Percentiles rank a stretch among this genome's conserved stretches.
phyloP scores from a whole-genome alignment of 2,888 invertebrate genomes.

The Anodontia alba region DNA sequence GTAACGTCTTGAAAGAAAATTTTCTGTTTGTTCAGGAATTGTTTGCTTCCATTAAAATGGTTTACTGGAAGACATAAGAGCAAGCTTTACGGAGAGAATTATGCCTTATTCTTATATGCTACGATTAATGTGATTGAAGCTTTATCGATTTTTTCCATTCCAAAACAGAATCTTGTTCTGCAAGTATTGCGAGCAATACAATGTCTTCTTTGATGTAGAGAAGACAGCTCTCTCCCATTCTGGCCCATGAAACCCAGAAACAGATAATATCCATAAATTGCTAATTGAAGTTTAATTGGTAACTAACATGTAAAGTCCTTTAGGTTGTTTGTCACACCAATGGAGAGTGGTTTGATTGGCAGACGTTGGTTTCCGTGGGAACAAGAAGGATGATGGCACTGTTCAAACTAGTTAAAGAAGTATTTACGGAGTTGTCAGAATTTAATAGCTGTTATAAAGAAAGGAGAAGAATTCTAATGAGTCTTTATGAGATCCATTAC shows the following conservation, averaged over 20 bases:
- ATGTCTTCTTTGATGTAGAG: not conserved
- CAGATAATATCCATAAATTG: slow-evolving; percentile 9
- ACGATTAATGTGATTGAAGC: slow-evolving; percentile 60
- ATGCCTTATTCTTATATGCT: slow-evolving; percentile 61
- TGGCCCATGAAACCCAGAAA: not conserved
- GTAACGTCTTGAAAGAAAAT: not conserved
- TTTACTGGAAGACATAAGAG: slow-evolving; percentile 12
- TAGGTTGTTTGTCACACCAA: slow-evolving; percentile 1
- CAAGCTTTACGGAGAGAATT: slow-evolving; percentile 34
- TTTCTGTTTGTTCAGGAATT: not conserved
- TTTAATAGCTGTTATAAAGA: not conserved
- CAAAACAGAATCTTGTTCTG: slow-evolving; percentile 16
- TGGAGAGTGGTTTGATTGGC: slow-evolving; percentile 7
- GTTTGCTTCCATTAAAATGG: slow-evolving; percentile 10
- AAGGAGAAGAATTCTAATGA: slow-evolving; percentile 2
- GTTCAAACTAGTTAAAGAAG: slow-evolving; percentile 5
- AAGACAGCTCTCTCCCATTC: not conserved
- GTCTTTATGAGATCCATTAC: not conserved
- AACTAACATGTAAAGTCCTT: not conserved
- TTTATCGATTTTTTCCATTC: slow-evolving; percentile 55
- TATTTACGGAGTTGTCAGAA: slow-evolving; percentile 16
- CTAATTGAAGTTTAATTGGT: slow-evolving; percentile 49
- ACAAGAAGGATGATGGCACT: not conserved
- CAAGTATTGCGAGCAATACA: not conserved
- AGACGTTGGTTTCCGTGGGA: slow-evolving; percentile 20